Conservation (phyloP, 1,140 invertebrate species). For the Apis laboriosa region DNA sequence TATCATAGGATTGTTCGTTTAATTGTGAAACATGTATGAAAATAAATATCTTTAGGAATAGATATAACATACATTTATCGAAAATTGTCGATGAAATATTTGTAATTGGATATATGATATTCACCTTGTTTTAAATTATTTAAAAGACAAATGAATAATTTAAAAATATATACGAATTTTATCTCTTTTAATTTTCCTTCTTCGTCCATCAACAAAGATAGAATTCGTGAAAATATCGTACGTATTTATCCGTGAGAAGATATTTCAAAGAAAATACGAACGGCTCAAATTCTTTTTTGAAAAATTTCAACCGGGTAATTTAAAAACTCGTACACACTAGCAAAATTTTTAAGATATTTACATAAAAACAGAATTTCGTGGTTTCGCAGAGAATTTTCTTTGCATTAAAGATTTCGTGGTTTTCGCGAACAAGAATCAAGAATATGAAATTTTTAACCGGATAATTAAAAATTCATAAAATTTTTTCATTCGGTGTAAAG, state of each 20-base stretch:
- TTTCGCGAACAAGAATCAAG: background rate
- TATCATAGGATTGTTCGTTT: too few species aligned
- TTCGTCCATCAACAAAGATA: background rate
- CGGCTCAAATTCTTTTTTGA: background rate
- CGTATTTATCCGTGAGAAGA: background rate
- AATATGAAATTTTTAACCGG: background rate
- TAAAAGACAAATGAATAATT: too few species aligned
- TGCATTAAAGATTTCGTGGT: background rate
- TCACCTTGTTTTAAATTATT: too few species aligned
- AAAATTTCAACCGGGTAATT: conserved; percentile 1
- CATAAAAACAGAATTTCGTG: background rate
- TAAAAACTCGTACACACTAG: background rate
- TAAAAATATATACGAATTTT: background rate
- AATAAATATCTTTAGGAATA: too few species aligned
- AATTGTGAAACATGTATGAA: too few species aligned
- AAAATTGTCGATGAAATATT: too few species aligned
- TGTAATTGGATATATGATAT: too few species aligned
- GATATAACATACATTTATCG: too few species aligned
- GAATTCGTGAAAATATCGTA: background rate
- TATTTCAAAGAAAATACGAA: background rate
- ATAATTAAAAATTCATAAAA: background rate
- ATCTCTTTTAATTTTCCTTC: background rate
- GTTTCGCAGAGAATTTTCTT: background rate
- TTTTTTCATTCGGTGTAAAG: background rate
- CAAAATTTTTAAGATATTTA: conserved; percentile 9